Percentiles rank a stretch among this genome's conserved stretches.
Evolutionary conservation across 2,113 vertebrate genomes (phyloP).

Genomic region (Columbina picui): DNA sequence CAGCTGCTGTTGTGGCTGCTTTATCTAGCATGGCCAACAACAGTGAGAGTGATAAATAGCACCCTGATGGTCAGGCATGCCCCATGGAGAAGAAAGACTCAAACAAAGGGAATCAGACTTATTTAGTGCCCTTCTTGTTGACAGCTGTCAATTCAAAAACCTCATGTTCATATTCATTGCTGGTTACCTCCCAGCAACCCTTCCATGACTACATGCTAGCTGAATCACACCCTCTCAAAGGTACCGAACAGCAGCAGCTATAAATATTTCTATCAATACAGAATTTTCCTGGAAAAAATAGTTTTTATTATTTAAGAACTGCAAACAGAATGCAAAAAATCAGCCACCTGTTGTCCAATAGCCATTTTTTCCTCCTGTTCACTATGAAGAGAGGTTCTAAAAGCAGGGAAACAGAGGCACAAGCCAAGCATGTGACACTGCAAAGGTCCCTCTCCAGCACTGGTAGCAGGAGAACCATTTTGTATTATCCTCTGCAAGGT

Average conservation of each 20-base stretch:
- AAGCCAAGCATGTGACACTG: not conserved
- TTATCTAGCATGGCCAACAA: not conserved
- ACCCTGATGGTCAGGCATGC: not conserved
- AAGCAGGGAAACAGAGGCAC: not conserved
- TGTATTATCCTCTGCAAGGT: not conserved
- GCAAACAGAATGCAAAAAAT: not conserved
- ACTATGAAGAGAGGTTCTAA: not conserved
- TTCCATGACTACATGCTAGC: not conserved
- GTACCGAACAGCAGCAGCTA: not conserved
- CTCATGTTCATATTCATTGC: not conserved
- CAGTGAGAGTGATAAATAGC: not conserved
- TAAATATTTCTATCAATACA: not conserved
- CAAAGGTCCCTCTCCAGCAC: not conserved
- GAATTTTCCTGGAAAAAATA: not conserved
- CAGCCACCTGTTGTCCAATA: not conserved
- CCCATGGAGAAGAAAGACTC: not conserved
- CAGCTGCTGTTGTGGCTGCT: not conserved
- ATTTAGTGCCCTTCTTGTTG: not conserved
- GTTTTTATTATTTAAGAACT: not conserved
- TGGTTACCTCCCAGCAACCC: not conserved
- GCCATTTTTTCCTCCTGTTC: not conserved
- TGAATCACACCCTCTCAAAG: not conserved
- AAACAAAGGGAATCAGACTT: not conserved
- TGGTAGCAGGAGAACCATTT: not conserved
- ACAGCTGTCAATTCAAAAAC: not conserved